Evolutionary conservation across 2,888 invertebrate genomes (phyloP), one percentile per base, ranked within the genome.

Genomic region (Ecdyonurus torrentis): DNA sequence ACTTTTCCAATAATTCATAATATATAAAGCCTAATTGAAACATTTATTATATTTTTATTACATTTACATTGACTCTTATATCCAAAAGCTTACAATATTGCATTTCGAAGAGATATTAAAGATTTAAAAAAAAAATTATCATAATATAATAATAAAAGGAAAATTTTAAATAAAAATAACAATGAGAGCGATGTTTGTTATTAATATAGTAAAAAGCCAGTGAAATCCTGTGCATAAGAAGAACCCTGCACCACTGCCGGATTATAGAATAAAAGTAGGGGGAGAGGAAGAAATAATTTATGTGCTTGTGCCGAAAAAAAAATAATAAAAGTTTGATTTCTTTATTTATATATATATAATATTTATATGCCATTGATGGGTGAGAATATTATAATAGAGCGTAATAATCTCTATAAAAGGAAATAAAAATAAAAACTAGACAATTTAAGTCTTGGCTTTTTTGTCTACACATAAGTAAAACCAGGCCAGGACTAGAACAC

Each of bases 21-120:
- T 58, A 50, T 58, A 62, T 58, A 58, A 58, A 62, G 58, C 58
- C 52, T 63, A 59, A 59, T 59, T 59, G 60, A 59, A 63, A 25
- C 60, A 59, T 63, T 63, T 63, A 63, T 10, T 37, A 10, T 10
- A 37, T 37, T 37, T 37, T 37, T 37, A 37, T 37, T 37, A 37
- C 37, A 37, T 59, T 59, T 52, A 52, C 53, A 59, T 60, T 59
- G 24, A 60, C 52, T 58, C 37, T 37, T 37, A 37, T 37, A 10
- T 37, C 37, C 37, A 37, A 59, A 60, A 63, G 53, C 59, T 59
- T 59, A 60, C 60, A 53, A 59, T 59, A 60, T 63, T 55, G 60
- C 63, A 63, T 60, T 58, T 59, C 63, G 60, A 63, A 59, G 59
- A 62, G 58, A 58, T 58, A 25, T 37, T 62, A 55, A 23, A 58